Conservation (phyloP, 1,140 invertebrate species). For the Homarus americanus region DNA sequence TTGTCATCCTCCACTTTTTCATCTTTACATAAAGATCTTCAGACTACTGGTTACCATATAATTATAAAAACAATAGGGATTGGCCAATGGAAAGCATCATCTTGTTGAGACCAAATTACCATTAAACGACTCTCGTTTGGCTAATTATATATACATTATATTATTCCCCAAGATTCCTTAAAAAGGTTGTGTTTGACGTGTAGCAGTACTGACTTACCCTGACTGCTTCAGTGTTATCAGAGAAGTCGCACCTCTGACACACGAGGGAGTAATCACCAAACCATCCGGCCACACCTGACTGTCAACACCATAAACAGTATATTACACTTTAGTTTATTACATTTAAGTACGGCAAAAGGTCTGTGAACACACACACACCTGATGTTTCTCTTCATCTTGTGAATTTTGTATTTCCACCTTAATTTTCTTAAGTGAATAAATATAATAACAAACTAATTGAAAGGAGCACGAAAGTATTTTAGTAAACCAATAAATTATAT, state of each 20-base stretch:
- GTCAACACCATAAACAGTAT: neutral
- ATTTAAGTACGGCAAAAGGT: neutral
- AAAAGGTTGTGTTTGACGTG: no score
- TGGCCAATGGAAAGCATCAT: neutral
- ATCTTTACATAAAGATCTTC: no score
- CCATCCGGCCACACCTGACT: constrained; percentile 53
- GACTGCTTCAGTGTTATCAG: constrained; percentile 40
- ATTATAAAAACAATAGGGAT: neutral
- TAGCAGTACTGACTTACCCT: constrained; percentile 55
- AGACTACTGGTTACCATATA: neutral
- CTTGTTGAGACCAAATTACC: neutral
- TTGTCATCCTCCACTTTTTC: no score
- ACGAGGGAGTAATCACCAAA: constrained; percentile 34
- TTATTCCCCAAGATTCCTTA: neutral
- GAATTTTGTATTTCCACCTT: no score
- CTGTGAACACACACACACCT: no score
- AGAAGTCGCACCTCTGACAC: constrained; percentile 51
- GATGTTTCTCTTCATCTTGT: no score
- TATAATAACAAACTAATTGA: no score
- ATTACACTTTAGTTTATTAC: neutral
- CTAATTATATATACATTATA: neutral
- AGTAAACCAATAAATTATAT: no score
- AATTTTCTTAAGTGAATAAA: no score
- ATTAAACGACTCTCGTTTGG: neutral
- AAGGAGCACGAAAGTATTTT: no score